These are phyloP conservation scores for Sarcophaga subvicina DNA, from an alignment of 2,888 invertebrate genomes.

Conservation along the genomic window DNA sequence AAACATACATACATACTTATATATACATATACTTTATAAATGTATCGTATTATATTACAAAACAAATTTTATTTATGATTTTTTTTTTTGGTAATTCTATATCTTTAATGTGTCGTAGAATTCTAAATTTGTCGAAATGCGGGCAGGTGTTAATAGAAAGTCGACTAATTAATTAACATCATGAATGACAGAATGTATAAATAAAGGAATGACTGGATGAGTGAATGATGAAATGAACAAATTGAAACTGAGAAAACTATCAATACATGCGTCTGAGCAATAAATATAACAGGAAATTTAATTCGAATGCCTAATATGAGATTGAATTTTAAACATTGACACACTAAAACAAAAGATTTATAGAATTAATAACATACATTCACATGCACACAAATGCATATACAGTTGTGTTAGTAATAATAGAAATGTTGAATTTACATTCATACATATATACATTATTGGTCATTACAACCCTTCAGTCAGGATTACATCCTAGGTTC, in stretches of 20 bases:
- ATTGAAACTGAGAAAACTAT: constrained; percentile 20
- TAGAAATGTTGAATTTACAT: neutral
- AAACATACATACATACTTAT: neutral
- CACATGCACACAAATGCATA: neutral
- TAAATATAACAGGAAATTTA: constrained; percentile 22
- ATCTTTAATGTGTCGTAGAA: neutral
- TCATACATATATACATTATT: neutral
- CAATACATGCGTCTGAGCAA: constrained; percentile 17
- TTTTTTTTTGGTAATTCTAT: too few relatives aligned
- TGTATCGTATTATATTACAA: too few relatives aligned
- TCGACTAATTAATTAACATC: constrained; percentile 1
- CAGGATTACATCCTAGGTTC: too few relatives aligned
- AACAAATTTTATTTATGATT: too few relatives aligned
- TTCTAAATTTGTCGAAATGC: neutral
- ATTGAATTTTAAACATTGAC: constrained; percentile 34
- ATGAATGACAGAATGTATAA: neutral
- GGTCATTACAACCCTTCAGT: too few relatives aligned
- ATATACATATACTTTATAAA: too few relatives aligned
- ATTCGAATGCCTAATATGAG: constrained; percentile 18
- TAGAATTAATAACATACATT: neutral
- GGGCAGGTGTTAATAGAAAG: neutral
- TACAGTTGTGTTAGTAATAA: neutral
- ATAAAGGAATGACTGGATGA: neutral
- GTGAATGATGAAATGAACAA: constrained; percentile 23
- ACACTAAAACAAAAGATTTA: constrained; percentile 9